Percentiles rank a stretch among this genome's conserved stretches.
These are phyloP conservation scores for Griposia aprilina DNA, from an alignment of 2,888 invertebrate species.

Conservation along the genomic window DNA sequence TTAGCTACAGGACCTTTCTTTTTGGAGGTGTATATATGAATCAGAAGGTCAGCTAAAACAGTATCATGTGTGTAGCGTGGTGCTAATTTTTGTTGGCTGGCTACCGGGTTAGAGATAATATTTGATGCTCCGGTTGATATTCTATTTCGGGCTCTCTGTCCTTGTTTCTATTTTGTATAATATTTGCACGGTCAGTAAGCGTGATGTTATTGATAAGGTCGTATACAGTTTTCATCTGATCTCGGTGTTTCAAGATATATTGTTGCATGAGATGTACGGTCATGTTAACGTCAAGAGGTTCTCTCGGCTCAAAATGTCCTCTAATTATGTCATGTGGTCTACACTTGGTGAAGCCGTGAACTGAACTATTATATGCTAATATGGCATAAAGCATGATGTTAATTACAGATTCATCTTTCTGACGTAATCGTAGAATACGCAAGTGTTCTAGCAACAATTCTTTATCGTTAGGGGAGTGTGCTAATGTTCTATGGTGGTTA, in stretches of 20 bases:
- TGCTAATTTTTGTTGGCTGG: slow-evolving; percentile 21
- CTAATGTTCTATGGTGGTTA: not conserved
- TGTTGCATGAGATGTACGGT: slow-evolving; percentile 5
- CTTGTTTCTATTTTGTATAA: slow-evolving; percentile 16
- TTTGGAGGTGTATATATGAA: not conserved
- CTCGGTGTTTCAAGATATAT: not conserved
- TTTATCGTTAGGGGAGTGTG: not conserved
- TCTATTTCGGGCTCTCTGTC: slow-evolving; percentile 18
- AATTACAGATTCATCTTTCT: not conserved
- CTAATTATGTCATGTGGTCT: slow-evolving; percentile 7
- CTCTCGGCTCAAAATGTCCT: slow-evolving; percentile 31
- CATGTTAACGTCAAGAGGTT: slow-evolving; percentile 5
- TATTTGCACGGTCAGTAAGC: slow-evolving; percentile 6
- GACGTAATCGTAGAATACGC: not conserved
- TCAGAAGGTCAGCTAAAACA: slow-evolving; percentile 14
- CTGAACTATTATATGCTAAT: not conserved
- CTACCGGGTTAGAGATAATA: slow-evolving; percentile 16
- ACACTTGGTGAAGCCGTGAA: slow-evolving; percentile 25
- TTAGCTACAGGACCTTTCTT: slow-evolving; percentile 7
- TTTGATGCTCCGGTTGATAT: slow-evolving; percentile 12
- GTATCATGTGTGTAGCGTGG: not conserved
- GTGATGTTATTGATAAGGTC: slow-evolving; percentile 15
- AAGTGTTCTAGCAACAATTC: not conserved
- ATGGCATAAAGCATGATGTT: slow-evolving; percentile 23
- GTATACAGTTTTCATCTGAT: slow-evolving; percentile 7